These are phyloP conservation scores for Sebastes oblongus DNA, from an alignment of 2,797 vertebrate genomes.

Conservation along the genomic window DNA sequence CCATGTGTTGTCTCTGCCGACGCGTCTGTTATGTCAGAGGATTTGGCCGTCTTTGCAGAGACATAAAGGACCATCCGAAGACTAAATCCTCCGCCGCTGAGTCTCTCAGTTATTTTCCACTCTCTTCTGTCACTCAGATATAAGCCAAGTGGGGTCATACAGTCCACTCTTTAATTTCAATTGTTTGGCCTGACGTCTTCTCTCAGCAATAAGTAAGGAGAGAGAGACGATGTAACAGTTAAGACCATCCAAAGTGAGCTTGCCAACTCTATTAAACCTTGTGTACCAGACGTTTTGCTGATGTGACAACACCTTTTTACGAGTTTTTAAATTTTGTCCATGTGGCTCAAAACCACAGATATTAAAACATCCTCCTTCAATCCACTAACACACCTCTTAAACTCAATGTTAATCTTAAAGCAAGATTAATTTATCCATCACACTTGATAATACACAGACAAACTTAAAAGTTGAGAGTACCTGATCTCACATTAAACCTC, in stretches of 20 bases:
- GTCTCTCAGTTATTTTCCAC: constrained; percentile 49
- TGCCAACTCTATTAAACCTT: background rate
- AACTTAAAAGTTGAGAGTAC: constrained; percentile 27
- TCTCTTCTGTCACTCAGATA: constrained; percentile 13
- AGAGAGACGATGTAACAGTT: background rate
- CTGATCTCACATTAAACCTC: constrained; percentile 16
- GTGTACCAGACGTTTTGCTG: background rate
- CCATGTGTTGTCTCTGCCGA: constrained; percentile 54
- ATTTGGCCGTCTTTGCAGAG: constrained; percentile 58
- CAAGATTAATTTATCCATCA: background rate
- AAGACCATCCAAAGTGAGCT: background rate
- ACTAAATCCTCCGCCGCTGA: constrained; percentile 44
- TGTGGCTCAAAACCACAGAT: background rate
- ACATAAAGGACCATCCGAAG: constrained; percentile 62
- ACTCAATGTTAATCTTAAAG: constrained; percentile 8
- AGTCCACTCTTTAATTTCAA: constrained; percentile 34
- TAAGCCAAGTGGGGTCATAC: constrained; percentile 29
- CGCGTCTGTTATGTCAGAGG: constrained; percentile 67
- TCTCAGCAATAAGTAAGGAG: background rate
- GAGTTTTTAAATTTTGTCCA: background rate
- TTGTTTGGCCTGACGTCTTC: constrained; percentile 21
- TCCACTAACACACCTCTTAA: constrained; percentile 13
- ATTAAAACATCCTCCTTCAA: background rate
- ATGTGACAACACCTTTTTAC: background rate
- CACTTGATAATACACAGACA: constrained; percentile 24